Conservation (phyloP, 2,888 invertebrate genomes). For the Mesorhabditis sp. region DNA sequence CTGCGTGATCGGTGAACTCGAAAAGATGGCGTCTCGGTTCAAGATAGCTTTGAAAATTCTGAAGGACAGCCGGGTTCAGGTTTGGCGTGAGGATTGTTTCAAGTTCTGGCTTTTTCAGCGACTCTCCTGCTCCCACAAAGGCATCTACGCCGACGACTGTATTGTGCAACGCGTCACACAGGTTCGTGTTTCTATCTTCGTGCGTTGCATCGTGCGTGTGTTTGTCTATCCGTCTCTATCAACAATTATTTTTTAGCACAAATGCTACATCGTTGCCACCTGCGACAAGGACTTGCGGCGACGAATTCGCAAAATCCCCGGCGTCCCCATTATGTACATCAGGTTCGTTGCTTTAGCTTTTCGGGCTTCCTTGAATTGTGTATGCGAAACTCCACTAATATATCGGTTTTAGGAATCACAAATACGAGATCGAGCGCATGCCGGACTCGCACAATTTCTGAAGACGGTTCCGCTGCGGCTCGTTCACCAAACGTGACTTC, state of each 20-base stretch:
- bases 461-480: slow-evolving; percentile 67
- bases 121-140: slow-evolving; percentile 87
- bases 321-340: slow-evolving; percentile 97
- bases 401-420: slow-evolving; percentile 69
- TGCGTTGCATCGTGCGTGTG: slow-evolving; percentile 9
- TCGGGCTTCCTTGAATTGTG: no score
- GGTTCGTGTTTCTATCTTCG: slow-evolving; percentile 59
- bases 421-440: slow-evolving; percentile 93
- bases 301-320: slow-evolving; percentile 93
- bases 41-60: slow-evolving; percentile 76
- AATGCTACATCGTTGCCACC: slow-evolving; percentile 98
- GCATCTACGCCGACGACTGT: slow-evolving; percentile 98
- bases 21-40: slow-evolving; percentile 91
- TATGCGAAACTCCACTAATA: no score
- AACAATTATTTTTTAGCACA: slow-evolving; percentile 70
- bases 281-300: slow-evolving; percentile 92
- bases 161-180: slow-evolving; percentile 87
- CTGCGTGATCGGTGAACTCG: slow-evolving; percentile 93
- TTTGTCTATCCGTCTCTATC: slow-evolving; percentile 18
- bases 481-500: slow-evolving; percentile 63
- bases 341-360: no score
- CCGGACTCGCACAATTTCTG: slow-evolving; percentile 79
- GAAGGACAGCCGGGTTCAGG: no score
- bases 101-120: slow-evolving; percentile 91
- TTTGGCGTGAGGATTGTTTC: slow-evolving; percentile 56